Evolutionary conservation across 64 coral and sea anemone genomes (phyloP).

Genomic region (Montipora cactus): DNA sequence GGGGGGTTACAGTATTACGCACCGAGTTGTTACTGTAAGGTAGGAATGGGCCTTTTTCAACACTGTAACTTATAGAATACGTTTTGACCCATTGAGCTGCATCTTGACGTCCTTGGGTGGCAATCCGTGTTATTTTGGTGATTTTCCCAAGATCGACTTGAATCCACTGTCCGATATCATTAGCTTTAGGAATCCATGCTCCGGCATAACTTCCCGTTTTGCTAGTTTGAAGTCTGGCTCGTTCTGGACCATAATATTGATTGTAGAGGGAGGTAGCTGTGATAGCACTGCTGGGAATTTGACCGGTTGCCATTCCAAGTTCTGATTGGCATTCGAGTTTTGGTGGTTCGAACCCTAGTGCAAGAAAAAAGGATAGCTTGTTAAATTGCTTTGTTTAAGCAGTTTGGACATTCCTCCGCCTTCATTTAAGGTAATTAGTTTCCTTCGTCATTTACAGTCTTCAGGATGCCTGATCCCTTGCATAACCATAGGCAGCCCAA

Average conservation of each 20-base stretch:
- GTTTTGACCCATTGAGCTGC: slow-evolving; percentile 87
- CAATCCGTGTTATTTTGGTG: slow-evolving; percentile 74
- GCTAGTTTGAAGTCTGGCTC: slow-evolving; percentile 55
- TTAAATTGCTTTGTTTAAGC: background rate
- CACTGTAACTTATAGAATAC: slow-evolving; percentile 71
- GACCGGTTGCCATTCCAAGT: slow-evolving; percentile 17
- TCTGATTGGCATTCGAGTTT: slow-evolving; percentile 23
- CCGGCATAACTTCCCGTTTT: slow-evolving; percentile 47
- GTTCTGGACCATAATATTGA: slow-evolving; percentile 67
- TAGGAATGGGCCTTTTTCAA: slow-evolving; percentile 47
- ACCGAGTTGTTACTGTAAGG: slow-evolving; percentile 15
- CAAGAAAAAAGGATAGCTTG: background rate
- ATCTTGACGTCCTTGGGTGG: slow-evolving; percentile 80
- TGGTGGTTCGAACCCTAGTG: slow-evolving; percentile 8
- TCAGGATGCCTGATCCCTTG: no score
- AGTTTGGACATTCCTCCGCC: no score
- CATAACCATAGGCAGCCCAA: no score
- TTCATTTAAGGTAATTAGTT: no score
- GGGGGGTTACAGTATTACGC: background rate
- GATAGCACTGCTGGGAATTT: slow-evolving; percentile 24
- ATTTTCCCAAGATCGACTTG: slow-evolving; percentile 73
- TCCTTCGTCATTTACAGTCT: no score
- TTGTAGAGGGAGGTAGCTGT: slow-evolving; percentile 67
- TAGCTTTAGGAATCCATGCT: slow-evolving; percentile 65
- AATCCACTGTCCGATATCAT: slow-evolving; percentile 77